phyloP scores from a whole-genome alignment of 1,140 invertebrate genomes.

The Leptinotarsa lineolata region DNA sequence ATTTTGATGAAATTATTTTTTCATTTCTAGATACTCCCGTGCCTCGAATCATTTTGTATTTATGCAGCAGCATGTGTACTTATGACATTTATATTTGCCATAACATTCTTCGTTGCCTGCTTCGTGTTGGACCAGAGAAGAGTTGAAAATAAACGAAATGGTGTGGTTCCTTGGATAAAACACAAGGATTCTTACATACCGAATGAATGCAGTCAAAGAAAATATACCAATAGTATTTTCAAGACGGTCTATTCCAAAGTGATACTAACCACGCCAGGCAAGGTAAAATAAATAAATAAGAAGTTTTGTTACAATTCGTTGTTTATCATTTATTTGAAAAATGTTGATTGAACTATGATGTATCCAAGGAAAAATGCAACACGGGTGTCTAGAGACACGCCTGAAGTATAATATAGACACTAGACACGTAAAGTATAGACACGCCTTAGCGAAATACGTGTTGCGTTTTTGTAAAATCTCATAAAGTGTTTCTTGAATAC shows the following conservation, averaged over 20 bases:
- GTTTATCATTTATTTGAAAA: too few species aligned
- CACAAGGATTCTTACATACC: slow-evolving; percentile 61
- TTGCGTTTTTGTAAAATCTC: too few species aligned
- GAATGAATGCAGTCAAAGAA: slow-evolving; percentile 54
- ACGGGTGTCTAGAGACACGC: too few species aligned
- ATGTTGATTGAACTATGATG: too few species aligned
- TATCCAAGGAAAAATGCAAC: too few species aligned
- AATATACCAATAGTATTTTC: slow-evolving; percentile 58
- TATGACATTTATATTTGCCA: slow-evolving; percentile 73
- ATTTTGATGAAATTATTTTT: not conserved
- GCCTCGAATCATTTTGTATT: slow-evolving; percentile 75
- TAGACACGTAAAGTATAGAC: too few species aligned
- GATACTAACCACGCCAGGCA: slow-evolving; percentile 62
- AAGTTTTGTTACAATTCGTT: too few species aligned
- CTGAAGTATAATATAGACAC: too few species aligned
- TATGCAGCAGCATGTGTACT: slow-evolving; percentile 74
- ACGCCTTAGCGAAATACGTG: too few species aligned
- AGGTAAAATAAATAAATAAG: slow-evolving; percentile 53
- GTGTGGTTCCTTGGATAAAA: slow-evolving; percentile 68
- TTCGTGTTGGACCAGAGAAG: slow-evolving; percentile 72
- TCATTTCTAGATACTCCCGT: slow-evolving; percentile 69
- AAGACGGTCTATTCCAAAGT: slow-evolving; percentile 62
- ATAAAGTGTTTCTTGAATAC: too few species aligned
- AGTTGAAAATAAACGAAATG: slow-evolving; percentile 67
- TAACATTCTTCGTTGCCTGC: slow-evolving; percentile 79